Base-by-base conservation (phyloP, 2,797 vertebrate species). In the Cuniculus paca region DNA sequence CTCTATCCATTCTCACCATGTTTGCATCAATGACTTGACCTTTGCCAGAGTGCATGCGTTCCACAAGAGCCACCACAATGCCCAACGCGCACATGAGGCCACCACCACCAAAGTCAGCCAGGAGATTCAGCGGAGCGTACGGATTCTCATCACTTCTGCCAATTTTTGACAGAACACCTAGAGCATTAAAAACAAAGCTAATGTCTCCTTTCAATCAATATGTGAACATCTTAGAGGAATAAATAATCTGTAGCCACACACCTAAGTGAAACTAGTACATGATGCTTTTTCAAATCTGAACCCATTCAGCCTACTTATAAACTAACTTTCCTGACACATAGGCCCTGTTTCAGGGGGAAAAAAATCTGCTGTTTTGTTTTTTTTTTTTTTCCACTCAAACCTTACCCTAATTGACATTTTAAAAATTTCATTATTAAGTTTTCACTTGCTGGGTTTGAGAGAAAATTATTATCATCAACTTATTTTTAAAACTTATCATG, bases 71-170 rank as follows among this genome's bases (percentile, higher is more conserved):
- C 58, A 99, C 94, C 81, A 99, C 78, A 34, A 99, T 99, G 24
- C 99, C 99, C 94, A 99, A 26, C 0, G 99, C 98, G 6, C 99
- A 99, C 75, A 98, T 98, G 14, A 99, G 98, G 63, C 99, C 98
- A 0, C 99, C 99, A 0, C 99, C 99, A 34, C 98, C 99, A 93
- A 99, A 99, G 98, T 99, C 99, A 42, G 99, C 99, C 80, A 99
- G 56, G 94, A 99, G 98, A 95, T 99, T 99, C 89, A 99, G 0
- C 0, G 99, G 99, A 12, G 99, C 98, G 0, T 98, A 98, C 0
- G 99, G 99, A 92, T 99, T 99, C 97, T 99, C 99, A 16, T 96
- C 95, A 24, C 98, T 99, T 54, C 99, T 98, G 88, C 99, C 99
- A 96, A 99, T 97, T 94, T 98, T 99, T 31, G 99, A 99, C 65